These are phyloP conservation scores for Tachycineta bicolor DNA, from an alignment of 2,113 vertebrate genomes.

Conservation along the genomic window DNA sequence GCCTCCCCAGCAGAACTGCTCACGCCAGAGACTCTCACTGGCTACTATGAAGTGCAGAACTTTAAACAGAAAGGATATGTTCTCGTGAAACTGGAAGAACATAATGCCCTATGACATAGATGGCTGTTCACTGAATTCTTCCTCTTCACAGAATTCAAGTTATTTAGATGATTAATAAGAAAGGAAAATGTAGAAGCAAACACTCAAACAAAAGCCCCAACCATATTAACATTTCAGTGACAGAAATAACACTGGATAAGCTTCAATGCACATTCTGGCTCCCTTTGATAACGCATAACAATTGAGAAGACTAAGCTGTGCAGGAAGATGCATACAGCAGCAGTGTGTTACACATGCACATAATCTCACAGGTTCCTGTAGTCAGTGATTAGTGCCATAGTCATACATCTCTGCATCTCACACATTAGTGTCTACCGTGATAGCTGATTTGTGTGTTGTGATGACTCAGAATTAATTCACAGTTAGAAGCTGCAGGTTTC, in stretches of 20 bases:
- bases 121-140: not conserved
- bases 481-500: conserved; percentile 3
- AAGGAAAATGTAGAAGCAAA: not conserved
- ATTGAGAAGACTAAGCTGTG: conserved; percentile 14
- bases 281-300: not conserved
- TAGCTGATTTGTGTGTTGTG: not conserved
- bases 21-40: not conserved
- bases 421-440: not conserved
- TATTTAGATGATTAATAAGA: not conserved
- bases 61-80: not conserved
- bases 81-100: not conserved
- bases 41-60: not conserved
- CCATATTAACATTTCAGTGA: not conserved
- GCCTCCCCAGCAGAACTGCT: not conserved
- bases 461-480: conserved; percentile 25
- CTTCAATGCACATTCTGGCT: not conserved
- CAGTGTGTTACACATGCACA: conserved; percentile 31
- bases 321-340: conserved; percentile 33
- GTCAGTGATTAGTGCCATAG: not conserved
- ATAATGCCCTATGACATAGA: not conserved
- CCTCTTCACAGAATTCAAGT: not conserved
- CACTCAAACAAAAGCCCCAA: not conserved
- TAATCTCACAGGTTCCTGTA: not conserved
- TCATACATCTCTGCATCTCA: not conserved
- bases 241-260: conserved; percentile 14